A percentile compares a stretch with the other conserved stretches of the same genome.
Evolutionary conservation across 2,888 invertebrate genomes (phyloP).

Genomic region (Drosophila pseudotakahashii): DNA sequence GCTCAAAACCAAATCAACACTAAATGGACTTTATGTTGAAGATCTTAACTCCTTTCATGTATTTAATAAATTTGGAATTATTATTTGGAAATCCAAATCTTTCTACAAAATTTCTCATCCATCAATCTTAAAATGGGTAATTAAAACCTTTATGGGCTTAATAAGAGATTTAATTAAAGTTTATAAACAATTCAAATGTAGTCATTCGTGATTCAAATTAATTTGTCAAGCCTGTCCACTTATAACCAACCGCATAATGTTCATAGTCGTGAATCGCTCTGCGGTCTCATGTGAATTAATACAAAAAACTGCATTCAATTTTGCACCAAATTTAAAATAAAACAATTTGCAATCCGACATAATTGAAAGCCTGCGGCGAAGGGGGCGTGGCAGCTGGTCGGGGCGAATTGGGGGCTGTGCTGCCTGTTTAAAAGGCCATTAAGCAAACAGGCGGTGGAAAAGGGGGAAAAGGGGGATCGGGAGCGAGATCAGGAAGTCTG

Average conservation of each 20-base stretch:
- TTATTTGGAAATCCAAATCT: too few species aligned
- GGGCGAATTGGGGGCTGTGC: slow-evolving; percentile 36
- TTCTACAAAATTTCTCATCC: too few species aligned
- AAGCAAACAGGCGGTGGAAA: slow-evolving; percentile 14
- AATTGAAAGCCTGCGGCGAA: slow-evolving; percentile 18
- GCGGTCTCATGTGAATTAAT: neutral
- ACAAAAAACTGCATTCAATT: slow-evolving; percentile 7
- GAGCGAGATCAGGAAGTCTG: neutral
- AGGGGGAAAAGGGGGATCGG: neutral
- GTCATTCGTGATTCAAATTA: neutral
- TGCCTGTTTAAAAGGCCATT: slow-evolving; percentile 67
- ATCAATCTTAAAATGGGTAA: too few species aligned
- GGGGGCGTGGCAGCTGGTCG: slow-evolving; percentile 26
- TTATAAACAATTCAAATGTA: neutral
- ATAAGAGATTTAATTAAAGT: neutral
- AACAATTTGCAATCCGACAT: slow-evolving; percentile 6
- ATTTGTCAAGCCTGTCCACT: neutral
- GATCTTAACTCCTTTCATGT: too few species aligned
- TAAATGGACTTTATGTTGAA: too few species aligned
- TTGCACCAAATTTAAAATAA: slow-evolving; percentile 15
- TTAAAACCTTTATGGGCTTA: too few species aligned
- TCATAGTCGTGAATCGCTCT: slow-evolving; percentile 1
- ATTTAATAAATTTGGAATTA: too few species aligned
- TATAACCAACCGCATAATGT: neutral
- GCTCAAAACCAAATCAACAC: too few species aligned